Evolutionary conservation across 2,888 invertebrate genomes (phyloP).

Genomic region (Drosophila subsilvestris): DNA sequence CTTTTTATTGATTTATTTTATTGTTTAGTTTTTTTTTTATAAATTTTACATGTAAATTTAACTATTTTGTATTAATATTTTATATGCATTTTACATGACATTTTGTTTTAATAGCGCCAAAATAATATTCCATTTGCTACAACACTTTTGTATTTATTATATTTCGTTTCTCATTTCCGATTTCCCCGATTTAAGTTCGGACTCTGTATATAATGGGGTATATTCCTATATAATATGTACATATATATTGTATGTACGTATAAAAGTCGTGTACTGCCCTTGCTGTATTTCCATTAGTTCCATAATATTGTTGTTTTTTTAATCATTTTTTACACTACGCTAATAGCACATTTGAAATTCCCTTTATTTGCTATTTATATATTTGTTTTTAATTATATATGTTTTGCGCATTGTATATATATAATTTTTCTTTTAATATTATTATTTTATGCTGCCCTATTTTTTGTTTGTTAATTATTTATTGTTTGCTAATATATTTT

Average conservation of each 20-base stretch:
- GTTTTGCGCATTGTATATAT: constrained; percentile 32
- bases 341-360: constrained; percentile 76
- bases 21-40: constrained; percentile 24
- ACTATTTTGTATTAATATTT: constrained; percentile 67
- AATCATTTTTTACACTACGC: constrained; percentile 59
- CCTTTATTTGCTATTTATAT: constrained; percentile 47
- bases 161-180: constrained; percentile 15
- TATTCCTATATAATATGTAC: constrained; percentile 40
- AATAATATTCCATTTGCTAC: constrained; percentile 75
- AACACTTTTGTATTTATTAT: constrained; percentile 24
- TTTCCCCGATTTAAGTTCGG: constrained; percentile 38
- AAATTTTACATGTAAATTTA: constrained; percentile 74
- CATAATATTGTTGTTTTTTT: constrained; percentile 26
- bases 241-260: constrained; percentile 60
- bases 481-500: constrained; percentile 44
- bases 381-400: constrained; percentile 44
- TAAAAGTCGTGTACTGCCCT: constrained; percentile 67
- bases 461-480: constrained; percentile 20
- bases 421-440: constrained; percentile 45
- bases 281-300: constrained; percentile 21
- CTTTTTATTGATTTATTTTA: constrained; percentile 48
- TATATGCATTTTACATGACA: constrained; percentile 71
- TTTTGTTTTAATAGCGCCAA: constrained; percentile 70
- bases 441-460: constrained; percentile 31
- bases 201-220: constrained; percentile 46